Conservation (phyloP, 2,113 vertebrate genomes). For the Pelusios castaneus region DNA sequence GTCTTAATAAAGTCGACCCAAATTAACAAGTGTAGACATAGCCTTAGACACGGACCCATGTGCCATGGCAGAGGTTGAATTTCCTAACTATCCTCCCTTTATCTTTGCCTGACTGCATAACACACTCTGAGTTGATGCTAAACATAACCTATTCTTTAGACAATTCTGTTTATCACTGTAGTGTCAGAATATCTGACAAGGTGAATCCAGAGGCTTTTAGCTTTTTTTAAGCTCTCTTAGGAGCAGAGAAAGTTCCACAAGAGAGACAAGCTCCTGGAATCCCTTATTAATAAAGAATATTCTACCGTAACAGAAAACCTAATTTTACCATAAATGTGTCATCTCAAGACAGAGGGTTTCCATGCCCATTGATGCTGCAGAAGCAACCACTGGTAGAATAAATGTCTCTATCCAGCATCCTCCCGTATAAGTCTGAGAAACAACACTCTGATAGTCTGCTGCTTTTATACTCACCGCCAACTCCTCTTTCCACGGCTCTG, state of each 20-base stretch:
- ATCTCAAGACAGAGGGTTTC: neutral
- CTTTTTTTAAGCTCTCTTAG: conserved; percentile 58
- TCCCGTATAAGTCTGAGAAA: accelerated
- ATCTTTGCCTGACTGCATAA: neutral
- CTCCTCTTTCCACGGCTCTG: neutral
- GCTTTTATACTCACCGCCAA: neutral
- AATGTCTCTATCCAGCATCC: neutral
- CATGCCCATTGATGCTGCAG: neutral
- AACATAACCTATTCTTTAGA: conserved; percentile 42
- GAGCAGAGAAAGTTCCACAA: conserved; percentile 18
- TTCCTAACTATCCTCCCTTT: neutral
- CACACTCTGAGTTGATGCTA: neutral
- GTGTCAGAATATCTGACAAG: conserved; percentile 53
- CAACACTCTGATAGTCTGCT: neutral
- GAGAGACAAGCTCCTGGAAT: neutral
- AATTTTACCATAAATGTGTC: neutral
- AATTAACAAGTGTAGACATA: no score
- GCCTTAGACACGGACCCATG: no score
- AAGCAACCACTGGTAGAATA: neutral
- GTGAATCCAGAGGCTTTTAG: conserved; percentile 58
- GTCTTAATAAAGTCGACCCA: no score
- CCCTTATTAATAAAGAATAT: neutral
- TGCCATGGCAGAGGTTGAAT: neutral
- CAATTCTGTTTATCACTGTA: conserved; percentile 45
- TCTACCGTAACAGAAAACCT: neutral